Conservation (phyloP, 2,113 vertebrate species). For the Halcyon senegalensis region DNA sequence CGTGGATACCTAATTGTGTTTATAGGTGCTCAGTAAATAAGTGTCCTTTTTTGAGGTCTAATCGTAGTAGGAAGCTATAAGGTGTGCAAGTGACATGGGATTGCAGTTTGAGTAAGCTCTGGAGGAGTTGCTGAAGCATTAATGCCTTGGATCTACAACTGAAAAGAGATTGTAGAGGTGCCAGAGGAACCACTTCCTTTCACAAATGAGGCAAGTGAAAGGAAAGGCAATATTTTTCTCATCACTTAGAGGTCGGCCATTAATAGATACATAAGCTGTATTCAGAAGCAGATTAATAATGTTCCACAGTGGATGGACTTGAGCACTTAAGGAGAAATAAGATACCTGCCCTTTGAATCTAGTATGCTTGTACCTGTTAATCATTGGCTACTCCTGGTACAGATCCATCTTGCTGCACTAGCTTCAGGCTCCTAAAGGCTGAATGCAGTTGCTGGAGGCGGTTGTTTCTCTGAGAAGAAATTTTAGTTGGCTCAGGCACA, state of each 20-base stretch:
- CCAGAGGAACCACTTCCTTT: not conserved
- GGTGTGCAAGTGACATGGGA: not conserved
- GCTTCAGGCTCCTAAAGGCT: not conserved
- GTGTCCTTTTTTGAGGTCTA: not conserved
- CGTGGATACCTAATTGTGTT: not conserved
- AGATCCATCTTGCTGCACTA: not conserved
- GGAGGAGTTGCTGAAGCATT: not conserved
- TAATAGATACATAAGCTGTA: not conserved
- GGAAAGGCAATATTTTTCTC: not conserved
- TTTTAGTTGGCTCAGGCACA: not conserved
- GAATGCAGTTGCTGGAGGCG: not conserved
- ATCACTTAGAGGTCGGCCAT: not conserved
- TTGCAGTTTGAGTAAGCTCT: not conserved
- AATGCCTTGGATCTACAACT: not conserved
- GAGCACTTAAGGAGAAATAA: not conserved
- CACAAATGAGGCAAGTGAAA: not conserved
- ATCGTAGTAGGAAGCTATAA: not conserved
- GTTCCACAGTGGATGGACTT: not conserved
- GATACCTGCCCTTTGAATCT: not conserved
- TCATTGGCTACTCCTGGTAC: not conserved
- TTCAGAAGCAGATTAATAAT: not conserved
- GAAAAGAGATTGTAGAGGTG: not conserved
- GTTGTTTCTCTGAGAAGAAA: not conserved
- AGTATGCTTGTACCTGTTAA: not conserved
- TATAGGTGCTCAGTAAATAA: not conserved